Conservation (phyloP, 2,797 vertebrate species). For the Heliangelus exortis region DNA sequence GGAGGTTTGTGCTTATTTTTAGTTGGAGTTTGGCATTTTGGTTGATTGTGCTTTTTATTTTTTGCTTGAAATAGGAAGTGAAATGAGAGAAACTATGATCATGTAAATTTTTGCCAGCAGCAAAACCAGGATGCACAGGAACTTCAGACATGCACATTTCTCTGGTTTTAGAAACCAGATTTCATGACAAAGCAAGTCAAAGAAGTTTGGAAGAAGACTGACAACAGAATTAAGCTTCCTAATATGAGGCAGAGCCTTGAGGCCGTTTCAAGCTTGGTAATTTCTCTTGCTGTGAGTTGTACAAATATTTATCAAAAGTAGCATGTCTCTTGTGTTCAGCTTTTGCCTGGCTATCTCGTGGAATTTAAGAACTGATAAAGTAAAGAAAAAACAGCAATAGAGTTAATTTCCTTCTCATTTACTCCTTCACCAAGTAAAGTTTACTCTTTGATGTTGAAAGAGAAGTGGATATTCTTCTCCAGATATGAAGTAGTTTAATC, state of each 20-base stretch:
- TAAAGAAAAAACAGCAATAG: slow-evolving; percentile 87
- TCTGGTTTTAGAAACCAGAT: neutral
- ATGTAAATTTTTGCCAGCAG: neutral
- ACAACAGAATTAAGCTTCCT: neutral
- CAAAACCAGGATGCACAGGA: neutral
- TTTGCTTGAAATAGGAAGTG: neutral
- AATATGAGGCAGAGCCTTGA: neutral
- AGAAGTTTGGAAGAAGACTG: neutral
- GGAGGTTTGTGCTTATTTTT: neutral
- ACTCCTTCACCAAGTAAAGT: slow-evolving; percentile 84
- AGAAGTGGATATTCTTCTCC: slow-evolving; percentile 79
- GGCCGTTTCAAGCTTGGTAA: neutral
- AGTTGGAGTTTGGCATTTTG: neutral
- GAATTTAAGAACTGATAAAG: slow-evolving; percentile 89
- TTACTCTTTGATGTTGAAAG: slow-evolving; percentile 81
- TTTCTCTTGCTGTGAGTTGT: neutral
- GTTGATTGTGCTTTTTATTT: neutral
- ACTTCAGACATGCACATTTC: neutral
- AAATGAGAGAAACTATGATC: neutral
- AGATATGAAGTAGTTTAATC: slow-evolving; percentile 64
- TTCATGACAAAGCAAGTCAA: neutral
- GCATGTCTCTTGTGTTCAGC: neutral
- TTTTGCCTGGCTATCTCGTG: slow-evolving; percentile 79
- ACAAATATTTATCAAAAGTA: neutral
- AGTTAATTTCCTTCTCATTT: slow-evolving; percentile 87